These are phyloP conservation scores for Labia minor DNA, from an alignment of 2,888 invertebrate species.

Conservation along the genomic window DNA sequence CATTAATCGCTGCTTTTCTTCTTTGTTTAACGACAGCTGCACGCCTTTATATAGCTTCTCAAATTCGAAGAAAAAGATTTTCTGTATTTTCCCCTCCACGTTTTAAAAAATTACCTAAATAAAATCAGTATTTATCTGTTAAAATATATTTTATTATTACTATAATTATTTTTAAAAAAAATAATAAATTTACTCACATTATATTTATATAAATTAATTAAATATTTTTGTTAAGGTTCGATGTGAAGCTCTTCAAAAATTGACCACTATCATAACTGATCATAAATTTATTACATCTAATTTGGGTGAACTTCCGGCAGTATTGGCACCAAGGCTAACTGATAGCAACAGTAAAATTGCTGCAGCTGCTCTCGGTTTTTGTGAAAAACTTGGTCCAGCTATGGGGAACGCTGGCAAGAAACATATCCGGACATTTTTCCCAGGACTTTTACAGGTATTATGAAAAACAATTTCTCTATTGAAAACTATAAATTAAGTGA, in stretches of 20 bases:
- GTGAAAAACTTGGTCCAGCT: conserved; percentile 66
- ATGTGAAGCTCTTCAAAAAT: conserved; percentile 62
- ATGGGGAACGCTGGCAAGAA: conserved; percentile 73
- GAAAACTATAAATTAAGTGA: background rate
- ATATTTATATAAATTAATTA: no score
- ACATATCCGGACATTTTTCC: conserved; percentile 70
- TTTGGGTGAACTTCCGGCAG: conserved; percentile 74
- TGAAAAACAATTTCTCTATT: no score
- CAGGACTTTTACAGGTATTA: conserved; percentile 59
- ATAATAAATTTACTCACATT: no score
- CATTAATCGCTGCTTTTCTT: background rate
- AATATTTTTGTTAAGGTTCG: conserved; percentile 40
- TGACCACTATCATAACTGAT: conserved; percentile 58
- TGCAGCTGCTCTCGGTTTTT: conserved; percentile 69
- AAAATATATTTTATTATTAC: conserved; percentile 8
- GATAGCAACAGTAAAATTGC: conserved; percentile 92
- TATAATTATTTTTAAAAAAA: no score
- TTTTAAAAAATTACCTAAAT: background rate
- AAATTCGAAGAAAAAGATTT: conserved; percentile 13
- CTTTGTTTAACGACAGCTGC: background rate
- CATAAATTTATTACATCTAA: conserved; percentile 71
- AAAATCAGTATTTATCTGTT: background rate
- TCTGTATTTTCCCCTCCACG: background rate
- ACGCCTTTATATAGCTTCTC: background rate
- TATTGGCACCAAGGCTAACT: conserved; percentile 60